phyloP scores from a whole-genome alignment of 2,113 vertebrate genomes.

The Ictalurus punctatus region DNA sequence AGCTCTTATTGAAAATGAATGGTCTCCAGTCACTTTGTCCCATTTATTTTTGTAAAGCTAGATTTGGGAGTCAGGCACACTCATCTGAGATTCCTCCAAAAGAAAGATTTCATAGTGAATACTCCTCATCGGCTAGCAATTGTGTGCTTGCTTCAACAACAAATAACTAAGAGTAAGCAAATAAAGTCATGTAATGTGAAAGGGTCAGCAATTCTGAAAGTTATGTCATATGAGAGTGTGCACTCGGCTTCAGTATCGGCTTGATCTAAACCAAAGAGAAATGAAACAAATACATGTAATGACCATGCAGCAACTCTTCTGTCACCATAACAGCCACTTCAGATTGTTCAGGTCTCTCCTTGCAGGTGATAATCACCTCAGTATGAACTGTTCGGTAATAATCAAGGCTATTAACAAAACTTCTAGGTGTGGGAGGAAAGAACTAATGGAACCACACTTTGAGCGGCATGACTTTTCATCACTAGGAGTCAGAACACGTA shows the following conservation, averaged over 20 bases:
- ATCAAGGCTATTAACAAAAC: constrained; percentile 36
- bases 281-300: background rate
- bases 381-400: constrained; percentile 37
- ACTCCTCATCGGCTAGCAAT: background rate
- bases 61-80: background rate
- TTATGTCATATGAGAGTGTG: background rate
- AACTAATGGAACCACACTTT: background rate
- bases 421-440: background rate
- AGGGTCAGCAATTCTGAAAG: background rate
- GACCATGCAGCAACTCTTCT: constrained; percentile 9
- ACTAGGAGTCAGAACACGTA: background rate
- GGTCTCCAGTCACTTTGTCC: no score
- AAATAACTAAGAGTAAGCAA: background rate
- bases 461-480: background rate
- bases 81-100: background rate
- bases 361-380: constrained; percentile 38
- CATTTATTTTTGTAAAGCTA: background rate
- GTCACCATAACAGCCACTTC: constrained; percentile 45
- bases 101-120: background rate
- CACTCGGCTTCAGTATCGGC: background rate
- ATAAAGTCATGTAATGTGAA: background rate
- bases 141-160: background rate
- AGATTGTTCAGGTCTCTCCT: constrained; percentile 9
- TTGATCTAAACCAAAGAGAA: background rate
- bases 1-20: no score